phyloP scores from a whole-genome alignment of 2,113 vertebrate genomes.

The Microcebus jonahi region DNA sequence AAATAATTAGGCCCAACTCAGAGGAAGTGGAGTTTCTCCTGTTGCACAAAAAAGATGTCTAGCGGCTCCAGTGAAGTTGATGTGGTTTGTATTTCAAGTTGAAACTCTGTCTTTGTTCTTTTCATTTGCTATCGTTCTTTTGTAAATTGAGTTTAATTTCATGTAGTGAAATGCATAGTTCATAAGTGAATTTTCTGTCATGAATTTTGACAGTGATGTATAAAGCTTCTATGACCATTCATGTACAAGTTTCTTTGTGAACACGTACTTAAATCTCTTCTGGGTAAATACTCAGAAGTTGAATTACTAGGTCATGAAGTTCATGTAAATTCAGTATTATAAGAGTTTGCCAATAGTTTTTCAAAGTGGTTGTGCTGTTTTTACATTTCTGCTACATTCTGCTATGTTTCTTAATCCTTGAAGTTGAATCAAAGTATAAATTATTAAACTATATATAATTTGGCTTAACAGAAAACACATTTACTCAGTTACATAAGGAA shows the following conservation, averaged over 20 bases:
- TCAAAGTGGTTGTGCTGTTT: slow-evolving; percentile 7
- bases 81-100: slow-evolving; percentile 79
- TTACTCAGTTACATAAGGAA: background rate
- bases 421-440: slow-evolving; percentile 13
- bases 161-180: slow-evolving; percentile 1
- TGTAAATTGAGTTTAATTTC: slow-evolving; percentile 20
- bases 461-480: background rate
- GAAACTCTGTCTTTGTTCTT: slow-evolving; percentile 26
- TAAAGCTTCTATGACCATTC: background rate
- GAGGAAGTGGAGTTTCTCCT: slow-evolving; percentile 74
- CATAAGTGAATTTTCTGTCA: background rate
- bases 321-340: slow-evolving; percentile 1
- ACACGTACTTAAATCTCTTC: background rate
- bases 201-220: background rate
- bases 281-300: background rate
- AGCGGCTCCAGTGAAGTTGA: slow-evolving; percentile 29
- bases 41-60: slow-evolving; percentile 71
- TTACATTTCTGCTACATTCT: background rate
- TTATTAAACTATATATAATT: slow-evolving; percentile 34
- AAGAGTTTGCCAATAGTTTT: slow-evolving; percentile 18
- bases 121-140: background rate
- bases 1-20: slow-evolving; percentile 56
- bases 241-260: background rate
- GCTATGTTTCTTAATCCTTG: slow-evolving; percentile 27
- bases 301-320: background rate